phyloP scores from a whole-genome alignment of 2,113 vertebrate species.

The Formicarius rufipectus region DNA sequence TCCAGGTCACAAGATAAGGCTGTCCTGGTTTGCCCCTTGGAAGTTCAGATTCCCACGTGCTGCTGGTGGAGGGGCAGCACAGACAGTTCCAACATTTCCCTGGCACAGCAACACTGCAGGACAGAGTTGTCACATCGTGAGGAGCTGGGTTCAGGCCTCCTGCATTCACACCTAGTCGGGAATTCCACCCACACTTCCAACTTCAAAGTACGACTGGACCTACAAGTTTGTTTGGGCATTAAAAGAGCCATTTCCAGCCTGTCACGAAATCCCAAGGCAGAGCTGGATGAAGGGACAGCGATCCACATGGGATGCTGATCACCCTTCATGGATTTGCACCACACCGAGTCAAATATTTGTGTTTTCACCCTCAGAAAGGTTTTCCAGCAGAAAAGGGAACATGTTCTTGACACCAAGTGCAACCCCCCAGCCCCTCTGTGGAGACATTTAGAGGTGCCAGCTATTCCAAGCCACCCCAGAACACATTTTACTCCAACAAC shows the following conservation, averaged over 20 bases:
- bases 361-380: background rate
- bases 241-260: background rate
- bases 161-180: background rate
- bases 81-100: background rate
- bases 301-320: background rate
- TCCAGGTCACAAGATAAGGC: background rate
- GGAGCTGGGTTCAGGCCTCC: background rate
- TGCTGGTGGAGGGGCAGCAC: background rate
- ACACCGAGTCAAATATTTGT: background rate
- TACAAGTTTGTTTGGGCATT: background rate
- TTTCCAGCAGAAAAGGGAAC: background rate
- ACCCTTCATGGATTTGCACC: background rate
- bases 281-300: background rate
- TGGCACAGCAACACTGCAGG: background rate
- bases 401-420: rapidly evolving
- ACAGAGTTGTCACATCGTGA: background rate
- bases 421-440: background rate
- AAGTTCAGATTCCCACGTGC: background rate
- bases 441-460: background rate
- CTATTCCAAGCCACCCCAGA: background rate
- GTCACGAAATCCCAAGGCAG: background rate
- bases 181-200: conserved; percentile 19
- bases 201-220: background rate
- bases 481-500: background rate
- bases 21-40: background rate